Conservation (phyloP, 2,888 invertebrate genomes). For the Incurvaria masculella region DNA sequence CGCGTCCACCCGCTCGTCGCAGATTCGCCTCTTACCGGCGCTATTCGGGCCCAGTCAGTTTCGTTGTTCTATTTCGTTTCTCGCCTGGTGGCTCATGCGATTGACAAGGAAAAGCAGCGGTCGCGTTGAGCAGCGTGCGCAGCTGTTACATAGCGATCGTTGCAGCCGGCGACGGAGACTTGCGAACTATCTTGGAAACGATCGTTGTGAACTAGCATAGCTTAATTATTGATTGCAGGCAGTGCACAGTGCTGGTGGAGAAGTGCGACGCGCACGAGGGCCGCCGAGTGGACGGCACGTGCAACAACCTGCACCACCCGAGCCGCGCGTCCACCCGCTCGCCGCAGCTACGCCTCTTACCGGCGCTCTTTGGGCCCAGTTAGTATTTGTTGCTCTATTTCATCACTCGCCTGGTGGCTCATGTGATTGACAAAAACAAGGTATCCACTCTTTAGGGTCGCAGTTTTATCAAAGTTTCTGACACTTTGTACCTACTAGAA, state of each 20-base stretch:
- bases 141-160: too few relatives aligned
- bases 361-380: neutral
- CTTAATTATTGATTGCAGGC: neutral
- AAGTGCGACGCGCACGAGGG: slow-evolving; percentile 31
- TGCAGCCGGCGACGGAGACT: too few relatives aligned
- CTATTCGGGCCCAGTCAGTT: neutral
- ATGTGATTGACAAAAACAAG: too few relatives aligned
- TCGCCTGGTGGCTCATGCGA: too few relatives aligned
- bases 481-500: slow-evolving; percentile 1
- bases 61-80: too few relatives aligned
- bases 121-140: too few relatives aligned
- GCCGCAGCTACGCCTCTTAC: slow-evolving; percentile 16
- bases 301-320: slow-evolving; percentile 32
- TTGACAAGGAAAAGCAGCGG: too few relatives aligned
- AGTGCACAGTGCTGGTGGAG: slow-evolving; percentile 17
- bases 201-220: too few relatives aligned
- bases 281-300: slow-evolving; percentile 33
- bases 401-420: too few relatives aligned
- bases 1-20: slow-evolving; percentile 31
- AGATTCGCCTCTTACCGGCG: neutral
- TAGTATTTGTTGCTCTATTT: too few relatives aligned
- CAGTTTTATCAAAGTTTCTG: slow-evolving; percentile 1
- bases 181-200: too few relatives aligned
- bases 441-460: too few relatives aligned
- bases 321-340: slow-evolving; percentile 29